Evolutionary conservation across 1,140 invertebrate species (phyloP).

Genomic region (Danaus melanippus): DNA sequence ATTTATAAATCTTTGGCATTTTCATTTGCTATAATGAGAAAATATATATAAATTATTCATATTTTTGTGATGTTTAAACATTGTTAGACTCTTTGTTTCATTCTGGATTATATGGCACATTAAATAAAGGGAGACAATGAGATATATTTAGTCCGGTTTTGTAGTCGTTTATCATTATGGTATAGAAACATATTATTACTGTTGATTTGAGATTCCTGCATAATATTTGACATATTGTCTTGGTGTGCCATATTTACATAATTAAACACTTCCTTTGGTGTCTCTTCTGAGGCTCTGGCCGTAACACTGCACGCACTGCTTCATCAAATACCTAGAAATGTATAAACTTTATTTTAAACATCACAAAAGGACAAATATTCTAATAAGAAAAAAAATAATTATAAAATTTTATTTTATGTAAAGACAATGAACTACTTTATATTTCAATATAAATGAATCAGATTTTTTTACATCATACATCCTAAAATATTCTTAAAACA

Average conservation of each 20-base stretch:
- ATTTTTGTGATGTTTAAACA: slow-evolving; percentile 33
- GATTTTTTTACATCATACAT: too few relatives aligned
- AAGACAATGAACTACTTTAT: too few relatives aligned
- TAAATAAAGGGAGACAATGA: slow-evolving; percentile 15
- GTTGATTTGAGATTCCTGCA: slow-evolving; percentile 59
- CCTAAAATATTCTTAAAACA: too few relatives aligned
- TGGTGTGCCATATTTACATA: slow-evolving; percentile 77
- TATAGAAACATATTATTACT: slow-evolving; percentile 71
- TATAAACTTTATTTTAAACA: not conserved
- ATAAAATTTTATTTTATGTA: too few relatives aligned
- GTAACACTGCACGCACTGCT: slow-evolving; percentile 93
- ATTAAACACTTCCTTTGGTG: slow-evolving; percentile 93
- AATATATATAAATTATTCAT: slow-evolving; percentile 34
- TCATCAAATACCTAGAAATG: slow-evolving; percentile 92
- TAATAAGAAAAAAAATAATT: too few relatives aligned
- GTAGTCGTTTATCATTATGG: slow-evolving; percentile 19
- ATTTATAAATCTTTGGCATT: slow-evolving; percentile 68
- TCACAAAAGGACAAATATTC: too few relatives aligned
- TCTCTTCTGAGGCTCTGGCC: slow-evolving; percentile 93
- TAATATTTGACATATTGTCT: slow-evolving; percentile 47
- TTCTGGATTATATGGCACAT: slow-evolving; percentile 31
- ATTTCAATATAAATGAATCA: too few relatives aligned
- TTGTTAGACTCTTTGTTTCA: slow-evolving; percentile 5
- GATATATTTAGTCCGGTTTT: not conserved
- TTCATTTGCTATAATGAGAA: slow-evolving; percentile 43